These are phyloP conservation scores for Strigamia crassipes DNA, from an alignment of 2,888 invertebrate genomes.

Conservation along the genomic window DNA sequence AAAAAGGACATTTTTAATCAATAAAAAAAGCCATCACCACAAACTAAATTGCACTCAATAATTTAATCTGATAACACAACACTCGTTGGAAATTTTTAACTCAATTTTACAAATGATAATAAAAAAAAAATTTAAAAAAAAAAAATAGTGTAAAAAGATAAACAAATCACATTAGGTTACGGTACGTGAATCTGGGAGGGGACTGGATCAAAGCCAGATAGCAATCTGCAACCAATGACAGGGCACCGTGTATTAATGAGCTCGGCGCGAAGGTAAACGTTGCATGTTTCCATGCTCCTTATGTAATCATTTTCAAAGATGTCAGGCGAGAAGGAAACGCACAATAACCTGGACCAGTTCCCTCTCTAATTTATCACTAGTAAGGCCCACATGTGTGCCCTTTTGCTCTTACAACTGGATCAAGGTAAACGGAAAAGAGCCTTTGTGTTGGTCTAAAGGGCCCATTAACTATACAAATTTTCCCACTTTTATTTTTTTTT, in stretches of 20 bases:
- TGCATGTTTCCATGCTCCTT: slow-evolving; percentile 2
- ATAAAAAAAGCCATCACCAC: too few species aligned
- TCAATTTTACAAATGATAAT: not conserved
- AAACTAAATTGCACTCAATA: not conserved
- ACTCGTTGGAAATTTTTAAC: not conserved
- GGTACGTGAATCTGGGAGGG: slow-evolving; percentile 28
- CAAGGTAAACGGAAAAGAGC: slow-evolving; percentile 14
- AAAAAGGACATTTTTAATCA: too few species aligned
- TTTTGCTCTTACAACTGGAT: slow-evolving; percentile 37
- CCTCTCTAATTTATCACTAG: slow-evolving; percentile 26
- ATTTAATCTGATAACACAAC: not conserved
- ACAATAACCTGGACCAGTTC: not conserved
- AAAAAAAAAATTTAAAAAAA: too few species aligned
- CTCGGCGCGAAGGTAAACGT: slow-evolving; percentile 4
- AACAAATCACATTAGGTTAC: slow-evolving; percentile 10
- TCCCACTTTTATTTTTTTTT: not conserved
- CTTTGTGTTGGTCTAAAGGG: slow-evolving; percentile 24
- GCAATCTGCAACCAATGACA: slow-evolving; percentile 40
- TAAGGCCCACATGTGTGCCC: slow-evolving; percentile 26
- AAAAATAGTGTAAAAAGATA: not conserved
- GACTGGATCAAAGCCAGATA: slow-evolving; percentile 33
- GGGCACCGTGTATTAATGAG: slow-evolving; percentile 36
- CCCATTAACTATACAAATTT: not conserved
- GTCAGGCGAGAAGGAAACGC: not conserved
- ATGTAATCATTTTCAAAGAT: slow-evolving; percentile 3